A percentile compares a stretch with the other conserved stretches of the same genome.
phyloP scores from a whole-genome alignment of 2,113 vertebrate genomes.

The Nesoenas mayeri region DNA sequence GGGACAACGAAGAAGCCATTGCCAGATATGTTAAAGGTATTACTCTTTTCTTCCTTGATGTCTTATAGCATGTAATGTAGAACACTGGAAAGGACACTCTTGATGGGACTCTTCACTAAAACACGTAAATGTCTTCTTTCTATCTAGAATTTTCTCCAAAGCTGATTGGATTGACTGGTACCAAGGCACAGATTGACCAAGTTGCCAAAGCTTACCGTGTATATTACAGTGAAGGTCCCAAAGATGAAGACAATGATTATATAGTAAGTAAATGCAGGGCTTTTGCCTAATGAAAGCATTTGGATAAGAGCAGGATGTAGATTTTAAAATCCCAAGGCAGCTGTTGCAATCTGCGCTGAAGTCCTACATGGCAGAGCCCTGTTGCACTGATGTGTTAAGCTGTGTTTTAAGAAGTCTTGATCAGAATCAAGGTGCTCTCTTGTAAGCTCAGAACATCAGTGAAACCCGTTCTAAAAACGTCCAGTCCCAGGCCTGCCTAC shows the following conservation, averaged over 20 bases:
- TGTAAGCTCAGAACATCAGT: background rate
- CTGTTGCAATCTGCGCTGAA: background rate
- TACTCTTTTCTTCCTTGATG: background rate
- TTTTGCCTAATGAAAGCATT: background rate
- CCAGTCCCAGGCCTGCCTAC: background rate
- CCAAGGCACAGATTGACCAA: conserved; percentile 78
- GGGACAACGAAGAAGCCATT: conserved; percentile 88
- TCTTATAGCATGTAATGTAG: background rate
- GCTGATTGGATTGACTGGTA: conserved; percentile 91
- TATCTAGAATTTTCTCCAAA: conserved; percentile 93
- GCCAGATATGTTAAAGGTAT: conserved; percentile 91
- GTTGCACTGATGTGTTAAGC: background rate
- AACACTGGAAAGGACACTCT: background rate
- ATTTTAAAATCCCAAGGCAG: background rate
- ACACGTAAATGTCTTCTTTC: background rate
- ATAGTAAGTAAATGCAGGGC: conserved; percentile 83
- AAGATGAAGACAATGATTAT: conserved; percentile 95
- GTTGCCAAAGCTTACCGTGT: conserved; percentile 91
- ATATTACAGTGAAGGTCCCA: conserved; percentile 95
- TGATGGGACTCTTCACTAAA: background rate
- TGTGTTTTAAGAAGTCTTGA: background rate
- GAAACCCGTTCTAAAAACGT: background rate
- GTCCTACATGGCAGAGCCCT: background rate
- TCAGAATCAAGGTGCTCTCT: background rate
- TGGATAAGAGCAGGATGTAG: background rate